Evolutionary conservation across 2,888 invertebrate species (phyloP), one percentile per base, ranked within the genome.

Genomic region (Diogma glabrata): DNA sequence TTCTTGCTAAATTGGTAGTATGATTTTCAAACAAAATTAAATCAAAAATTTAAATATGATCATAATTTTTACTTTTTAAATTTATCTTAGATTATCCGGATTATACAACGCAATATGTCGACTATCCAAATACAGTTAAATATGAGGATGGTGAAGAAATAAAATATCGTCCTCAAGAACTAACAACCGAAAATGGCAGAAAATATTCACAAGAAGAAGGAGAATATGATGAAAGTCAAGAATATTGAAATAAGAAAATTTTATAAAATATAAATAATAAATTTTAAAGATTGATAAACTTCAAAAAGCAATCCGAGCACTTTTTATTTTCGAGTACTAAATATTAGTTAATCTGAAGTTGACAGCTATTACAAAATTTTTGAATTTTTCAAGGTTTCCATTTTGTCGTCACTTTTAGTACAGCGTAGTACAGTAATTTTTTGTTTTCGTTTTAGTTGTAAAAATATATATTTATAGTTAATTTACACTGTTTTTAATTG

Each of bases 51-150:
- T 3, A n/a, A 33, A 6, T 20, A n/a, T 46, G 3, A 3, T 20
- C 16, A 10, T 45, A 17, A 28, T 17, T 36, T 9, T n/a, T n/a
- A n/a, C n/a, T n/a, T n/a, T n/a, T n/a, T n/a, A n/a, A n/a, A n/a
- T n/a, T n/a, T n/a, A n/a, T n/a, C n/a, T n/a, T 61, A 81, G 85
- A 85, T 70, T 86, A 86, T 69, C 86, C 86, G 3, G 82, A 85
- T 58, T 87, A 84, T 69, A 69, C 69, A 47, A 69, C 76, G 53
- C 74, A 76, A 47, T 74, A 75, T 51, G 69, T 79, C 54, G 72
- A 77, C 19, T 77, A 79, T 51, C 75, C 78, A 53, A 72, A 78
- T 6, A 76, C 76, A 54, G 78, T 84, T 58, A 84, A 84, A 61
- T 82, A 81, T 63, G 67, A 66, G n/a, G 73, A 64, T 50, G 79